phyloP scores from a whole-genome alignment of 2,888 invertebrate species.

The Phortica okadai region DNA sequence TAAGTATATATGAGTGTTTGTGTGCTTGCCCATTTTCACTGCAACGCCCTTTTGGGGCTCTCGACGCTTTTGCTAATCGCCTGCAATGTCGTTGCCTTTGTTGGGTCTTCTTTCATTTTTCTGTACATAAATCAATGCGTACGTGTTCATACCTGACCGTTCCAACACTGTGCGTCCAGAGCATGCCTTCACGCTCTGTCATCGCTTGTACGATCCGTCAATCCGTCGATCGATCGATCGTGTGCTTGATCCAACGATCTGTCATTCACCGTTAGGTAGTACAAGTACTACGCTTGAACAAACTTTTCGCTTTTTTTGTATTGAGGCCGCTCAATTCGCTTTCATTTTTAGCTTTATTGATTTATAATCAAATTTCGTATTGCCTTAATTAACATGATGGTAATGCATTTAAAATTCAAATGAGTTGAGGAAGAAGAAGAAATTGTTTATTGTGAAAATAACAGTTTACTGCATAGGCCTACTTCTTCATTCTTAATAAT shows the following conservation, averaged over 20 bases:
- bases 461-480: background rate
- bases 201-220: background rate
- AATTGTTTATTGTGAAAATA: background rate
- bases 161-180: background rate
- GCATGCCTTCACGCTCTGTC: slow-evolving; percentile 14
- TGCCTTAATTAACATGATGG: slow-evolving; percentile 22
- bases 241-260: background rate
- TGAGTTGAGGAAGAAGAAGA: background rate
- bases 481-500: slow-evolving; percentile 24
- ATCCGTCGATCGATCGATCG: background rate
- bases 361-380: slow-evolving; percentile 26
- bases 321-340: slow-evolving; percentile 25
- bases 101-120: background rate
- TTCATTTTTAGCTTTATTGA: slow-evolving; percentile 29
- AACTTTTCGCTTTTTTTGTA: slow-evolving; percentile 11
- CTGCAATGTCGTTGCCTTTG: too few relatives aligned
- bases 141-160: slow-evolving; percentile 22
- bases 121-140: slow-evolving; percentile 12
- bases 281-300: background rate
- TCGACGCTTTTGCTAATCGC: background rate
- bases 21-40: slow-evolving; percentile 6
- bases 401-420: slow-evolving; percentile 21
- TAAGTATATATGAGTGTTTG: background rate
- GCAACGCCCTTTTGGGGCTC: background rate
- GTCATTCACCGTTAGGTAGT: background rate